Base-by-base conservation (phyloP, 2,888 invertebrate species). In the Stenodera caucasica region DNA sequence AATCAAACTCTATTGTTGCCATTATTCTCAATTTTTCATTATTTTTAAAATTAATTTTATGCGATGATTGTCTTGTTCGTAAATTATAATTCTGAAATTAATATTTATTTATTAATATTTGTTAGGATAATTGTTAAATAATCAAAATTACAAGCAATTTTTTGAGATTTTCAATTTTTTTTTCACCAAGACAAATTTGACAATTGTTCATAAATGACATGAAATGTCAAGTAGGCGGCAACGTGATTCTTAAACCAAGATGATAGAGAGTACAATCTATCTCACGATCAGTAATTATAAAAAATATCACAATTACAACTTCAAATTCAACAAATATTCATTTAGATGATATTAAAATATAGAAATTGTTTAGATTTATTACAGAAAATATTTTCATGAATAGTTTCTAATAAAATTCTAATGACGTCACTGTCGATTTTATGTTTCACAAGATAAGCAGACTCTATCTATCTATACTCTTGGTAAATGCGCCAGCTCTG, bases 1-100 rank as follows among this genome's bases (percentile, higher is more conserved):
- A 93, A 70, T 83, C 82, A 63, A 72, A 30, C 8, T 30, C 30
- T 1, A 9, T 6, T 23, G 45, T 45, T 45, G 45, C 45, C 45
- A 45, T 45, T 23, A 26, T 26, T 23, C n/a, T 37, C 2, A 15
- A 40, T 18, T 40, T 18, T 18, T 21, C 40, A 40, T 40, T 18
- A 11, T 40, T n/a, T 26, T 26, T 5, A 26, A 26, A 2, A 4
- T 26, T 26, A 26, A 26, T 26, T 26, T 2, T 26, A 26, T n/a
- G n/a, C n/a, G 26, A 26, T 26, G 5, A 26, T 26, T 26, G 26
- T 4, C 26, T 30, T 30, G 30, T 30, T 30, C n/a, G 30, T 30
- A 7, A 26, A 2, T 30, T 30, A 30, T 7, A 30, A 30, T 30
- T 7, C 6, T 1, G 8, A 8, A 30, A 30, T 9, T 30, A 6